Evolutionary conservation across 2,888 invertebrate species (phyloP), one percentile per base, ranked within the genome.

Genomic region (Sesia apiformis): DNA sequence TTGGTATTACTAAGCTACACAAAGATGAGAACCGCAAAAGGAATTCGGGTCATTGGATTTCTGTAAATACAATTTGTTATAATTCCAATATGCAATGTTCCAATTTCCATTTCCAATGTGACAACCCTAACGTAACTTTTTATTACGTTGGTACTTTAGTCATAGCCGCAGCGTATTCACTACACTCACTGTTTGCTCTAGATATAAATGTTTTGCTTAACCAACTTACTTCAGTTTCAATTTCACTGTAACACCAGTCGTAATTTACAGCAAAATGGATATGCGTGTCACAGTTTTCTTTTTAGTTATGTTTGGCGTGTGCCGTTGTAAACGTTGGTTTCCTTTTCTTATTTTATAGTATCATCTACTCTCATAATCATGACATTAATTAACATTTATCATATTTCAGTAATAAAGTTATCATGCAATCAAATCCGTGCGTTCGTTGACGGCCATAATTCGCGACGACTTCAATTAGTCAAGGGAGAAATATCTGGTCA

Each of bases 371-470:
- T 8, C 4, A 46, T 46, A 46, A 46, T 8, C n/a, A 43, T 6
- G 8, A 46, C n/a, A 8, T 4, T 3, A 46, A 8, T 23, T 46
- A 8, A 3, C 7, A 23, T 50, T 23, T 46, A 8, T 3, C 7
- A 23, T 50, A 38, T 50, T 70, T 74, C 65, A 74, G 73, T 69
- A 57, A n/a, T 69, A 42, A 60, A 69, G 8, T 62, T 76, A 53
- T 64, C 72, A 40, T 77, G 77, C 54, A 58, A 62, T 4, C 66
- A 75, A 58, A 67, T 75, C n/a, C 58, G 57, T 2, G 54, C 54
- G 4, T 69, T 77, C 43, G 71, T 76, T 8, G 66, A 76, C 53
- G 72, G 72, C 0, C 77, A 77, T 55, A 77, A 77, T 53, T 55
- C 50, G 3, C 58, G 68, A 23, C 60, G 77, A 6, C 52, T 68